Evolutionary conservation across 1,140 invertebrate species (phyloP), one percentile per base, ranked within the genome.

Genomic region (Campoletis sonorensis): DNA sequence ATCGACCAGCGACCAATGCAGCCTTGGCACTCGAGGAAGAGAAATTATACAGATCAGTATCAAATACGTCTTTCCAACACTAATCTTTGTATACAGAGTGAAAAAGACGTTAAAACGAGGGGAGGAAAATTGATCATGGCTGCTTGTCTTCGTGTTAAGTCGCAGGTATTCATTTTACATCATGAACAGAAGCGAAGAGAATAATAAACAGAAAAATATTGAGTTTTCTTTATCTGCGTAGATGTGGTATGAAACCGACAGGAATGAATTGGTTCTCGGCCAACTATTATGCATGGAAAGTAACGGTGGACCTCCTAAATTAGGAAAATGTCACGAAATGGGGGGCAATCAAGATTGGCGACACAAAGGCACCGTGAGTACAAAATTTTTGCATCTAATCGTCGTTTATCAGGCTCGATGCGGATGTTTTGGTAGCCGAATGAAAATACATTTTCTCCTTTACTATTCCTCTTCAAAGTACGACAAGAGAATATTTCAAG

Each of bases 261-360:
- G 96, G 80, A 94, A 94, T 79, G 97, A 98, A 89, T 89, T 99
- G n/a, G 94, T 98, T 18, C 91, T 99, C 37, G 96, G 96, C 1
- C 95, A 97, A 83, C 92, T 97, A 27, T 90, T 98, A 0, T 99
- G 98, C 88, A 87, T 99, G 79, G 97, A 98, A 91, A 95, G 96
- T 4, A 92, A 91, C 3, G 92, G 94, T 49, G 91, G 93, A 45
- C 86, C 88, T 64, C 96, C 97, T 0, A 92, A 94, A 68, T 91
- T 99, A 11, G 95, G 95, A 79, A 99, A 99, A 91, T 99, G 98
- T 88, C 97, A 98, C 89, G 97, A 98, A 89, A 96, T 97, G 93
- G 95, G 96, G 21, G 97, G 96, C 0, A 94, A 95, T 84, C 98
- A 99, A 91, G 96, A 97, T 84, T 99, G 98, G 98, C 95, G 94